Conservation (phyloP, 1,140 invertebrate species). For the Drosophila truncata region DNA sequence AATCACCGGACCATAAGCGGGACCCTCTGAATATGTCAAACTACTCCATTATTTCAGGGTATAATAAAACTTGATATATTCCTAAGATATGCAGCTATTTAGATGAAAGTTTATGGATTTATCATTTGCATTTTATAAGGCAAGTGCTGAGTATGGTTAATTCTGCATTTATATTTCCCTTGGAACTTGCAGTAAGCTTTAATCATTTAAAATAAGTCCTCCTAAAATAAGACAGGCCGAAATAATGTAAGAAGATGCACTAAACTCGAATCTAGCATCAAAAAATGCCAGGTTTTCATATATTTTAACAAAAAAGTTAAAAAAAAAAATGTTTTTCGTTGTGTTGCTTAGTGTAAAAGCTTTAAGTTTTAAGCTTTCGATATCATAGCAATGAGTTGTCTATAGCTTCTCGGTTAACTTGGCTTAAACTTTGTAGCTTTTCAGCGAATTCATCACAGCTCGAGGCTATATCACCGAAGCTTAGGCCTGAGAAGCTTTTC, state of each 20-base stretch:
- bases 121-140: background rate
- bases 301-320: no score
- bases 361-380: conserved; percentile 9
- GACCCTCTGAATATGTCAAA: background rate
- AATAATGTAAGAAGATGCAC: no score
- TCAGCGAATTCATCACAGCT: background rate
- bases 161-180: conserved; percentile 4
- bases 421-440: conserved; percentile 5
- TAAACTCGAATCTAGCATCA: no score
- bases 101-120: background rate
- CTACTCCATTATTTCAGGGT: background rate
- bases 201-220: no score
- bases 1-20: conserved; percentile 6
- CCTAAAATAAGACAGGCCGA: no score
- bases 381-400: background rate
- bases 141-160: background rate
- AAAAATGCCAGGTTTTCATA: no score
- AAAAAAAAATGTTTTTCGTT: no score
- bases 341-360: conserved; percentile 31
- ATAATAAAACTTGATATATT: background rate
- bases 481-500: background rate
- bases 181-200: background rate
- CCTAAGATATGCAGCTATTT: background rate
- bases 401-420: conserved; percentile 1
- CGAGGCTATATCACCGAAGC: conserved; percentile 7